Conservation (phyloP, 2,113 vertebrate genomes). For the Hipposideros armiger region DNA sequence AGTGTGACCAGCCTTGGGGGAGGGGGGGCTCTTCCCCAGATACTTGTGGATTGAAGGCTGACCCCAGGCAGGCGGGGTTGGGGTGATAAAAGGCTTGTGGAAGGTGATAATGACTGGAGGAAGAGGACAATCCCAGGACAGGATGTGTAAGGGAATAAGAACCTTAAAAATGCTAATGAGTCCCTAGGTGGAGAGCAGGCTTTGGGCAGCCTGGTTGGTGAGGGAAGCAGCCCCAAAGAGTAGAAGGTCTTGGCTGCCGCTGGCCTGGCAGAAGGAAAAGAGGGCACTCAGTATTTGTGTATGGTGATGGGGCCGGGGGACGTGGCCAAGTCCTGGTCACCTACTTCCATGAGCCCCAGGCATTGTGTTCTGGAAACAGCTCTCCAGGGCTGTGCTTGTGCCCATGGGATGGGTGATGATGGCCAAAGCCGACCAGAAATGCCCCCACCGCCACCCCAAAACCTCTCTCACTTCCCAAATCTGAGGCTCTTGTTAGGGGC, state of each 20-base stretch:
- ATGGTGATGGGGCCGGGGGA: not conserved
- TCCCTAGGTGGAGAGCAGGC: not conserved
- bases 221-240: not conserved
- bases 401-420: not conserved
- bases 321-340: not conserved
- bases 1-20: conserved; percentile 42
- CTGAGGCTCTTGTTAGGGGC: not conserved
- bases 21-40: not conserved
- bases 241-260: not conserved
- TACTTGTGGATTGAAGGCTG: conserved; percentile 77
- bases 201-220: not conserved
- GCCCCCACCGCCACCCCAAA: no score
- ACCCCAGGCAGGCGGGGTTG: conserved; percentile 34
- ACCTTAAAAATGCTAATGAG: conserved; percentile 74
- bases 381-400: not conserved
- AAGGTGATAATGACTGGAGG: conserved; percentile 79
- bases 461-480: not conserved
- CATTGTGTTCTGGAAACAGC: not conserved
- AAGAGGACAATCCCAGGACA: conserved; percentile 68
- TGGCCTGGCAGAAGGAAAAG: not conserved
- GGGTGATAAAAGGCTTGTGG: conserved; percentile 71
- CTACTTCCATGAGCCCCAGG: not conserved
- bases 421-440: not conserved
- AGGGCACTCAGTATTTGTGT: not conserved
- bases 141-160: conserved; percentile 59